Percentiles rank a stretch among this genome's conserved stretches.
These are phyloP conservation scores for Scolopax bukidnonensis DNA, from an alignment of 2,797 vertebrate genomes.

Conservation along the genomic window DNA sequence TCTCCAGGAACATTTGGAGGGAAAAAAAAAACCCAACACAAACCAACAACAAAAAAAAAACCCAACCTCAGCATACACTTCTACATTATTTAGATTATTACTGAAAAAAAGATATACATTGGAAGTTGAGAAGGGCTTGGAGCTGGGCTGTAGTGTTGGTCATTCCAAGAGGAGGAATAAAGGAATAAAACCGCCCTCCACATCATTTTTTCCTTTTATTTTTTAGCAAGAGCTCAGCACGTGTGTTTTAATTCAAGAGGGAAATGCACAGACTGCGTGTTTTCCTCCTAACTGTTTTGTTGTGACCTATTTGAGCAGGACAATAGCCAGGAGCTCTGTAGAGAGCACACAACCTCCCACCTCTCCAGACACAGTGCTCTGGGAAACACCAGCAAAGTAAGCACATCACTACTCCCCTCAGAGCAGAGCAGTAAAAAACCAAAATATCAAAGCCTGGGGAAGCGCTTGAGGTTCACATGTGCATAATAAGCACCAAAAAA, in stretches of 20 bases:
- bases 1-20: background rate
- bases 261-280: background rate
- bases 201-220: background rate
- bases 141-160: background rate
- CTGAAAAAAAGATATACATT: background rate
- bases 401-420: background rate
- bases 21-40: no score
- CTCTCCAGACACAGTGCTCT: no score
- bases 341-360: background rate
- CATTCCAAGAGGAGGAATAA: background rate
- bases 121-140: background rate
- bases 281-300: background rate
- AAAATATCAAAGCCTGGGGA: background rate
- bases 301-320: no score
- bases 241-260: background rate
- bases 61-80: background rate
- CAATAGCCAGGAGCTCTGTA: background rate
- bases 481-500: no score
- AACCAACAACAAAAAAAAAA: no score
- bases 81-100: fast-evolving
- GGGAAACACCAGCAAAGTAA: background rate
- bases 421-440: background rate
- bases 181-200: no score
- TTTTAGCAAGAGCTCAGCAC: background rate
- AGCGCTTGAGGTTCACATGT: background rate